Evolutionary conservation across 2,797 vertebrate genomes (phyloP).

Genomic region (Lophius americanus): DNA sequence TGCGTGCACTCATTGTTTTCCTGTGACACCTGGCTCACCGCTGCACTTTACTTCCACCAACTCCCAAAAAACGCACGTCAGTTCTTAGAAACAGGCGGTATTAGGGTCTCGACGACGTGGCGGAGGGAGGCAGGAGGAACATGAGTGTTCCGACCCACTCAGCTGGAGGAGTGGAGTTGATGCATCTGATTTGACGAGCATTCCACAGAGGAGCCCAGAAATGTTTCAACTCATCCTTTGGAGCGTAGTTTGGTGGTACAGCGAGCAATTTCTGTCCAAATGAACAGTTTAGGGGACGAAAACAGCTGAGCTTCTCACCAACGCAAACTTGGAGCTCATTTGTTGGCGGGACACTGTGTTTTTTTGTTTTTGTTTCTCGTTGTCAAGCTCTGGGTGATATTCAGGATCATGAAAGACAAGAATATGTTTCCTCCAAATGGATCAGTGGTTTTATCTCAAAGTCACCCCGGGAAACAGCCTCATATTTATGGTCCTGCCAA

Average conservation of each 20-base stretch:
- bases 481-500: constrained; percentile 3
- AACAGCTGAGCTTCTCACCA: constrained; percentile 6
- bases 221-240: not conserved
- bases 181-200: constrained; percentile 21
- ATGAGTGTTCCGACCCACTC: constrained; percentile 19
- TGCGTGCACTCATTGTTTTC: constrained; percentile 49
- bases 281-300: constrained; percentile 14
- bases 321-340: constrained; percentile 9
- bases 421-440: not conserved
- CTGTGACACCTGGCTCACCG: constrained; percentile 30
- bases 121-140: constrained; percentile 10
- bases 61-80: constrained; percentile 4
- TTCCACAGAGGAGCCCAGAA: not conserved
- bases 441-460: not conserved
- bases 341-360: not conserved
- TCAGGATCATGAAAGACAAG: not conserved
- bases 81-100: not conserved
- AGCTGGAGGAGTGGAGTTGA: constrained; percentile 12
- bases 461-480: not conserved
- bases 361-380: not conserved
- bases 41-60: constrained; percentile 21
- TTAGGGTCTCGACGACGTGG: not conserved
- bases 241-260: constrained; percentile 3
- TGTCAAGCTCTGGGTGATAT: not conserved
- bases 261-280: constrained; percentile 12